These are phyloP conservation scores for Gephyroberyx darwinii DNA, from an alignment of 2,797 vertebrate genomes.

Conservation along the genomic window DNA sequence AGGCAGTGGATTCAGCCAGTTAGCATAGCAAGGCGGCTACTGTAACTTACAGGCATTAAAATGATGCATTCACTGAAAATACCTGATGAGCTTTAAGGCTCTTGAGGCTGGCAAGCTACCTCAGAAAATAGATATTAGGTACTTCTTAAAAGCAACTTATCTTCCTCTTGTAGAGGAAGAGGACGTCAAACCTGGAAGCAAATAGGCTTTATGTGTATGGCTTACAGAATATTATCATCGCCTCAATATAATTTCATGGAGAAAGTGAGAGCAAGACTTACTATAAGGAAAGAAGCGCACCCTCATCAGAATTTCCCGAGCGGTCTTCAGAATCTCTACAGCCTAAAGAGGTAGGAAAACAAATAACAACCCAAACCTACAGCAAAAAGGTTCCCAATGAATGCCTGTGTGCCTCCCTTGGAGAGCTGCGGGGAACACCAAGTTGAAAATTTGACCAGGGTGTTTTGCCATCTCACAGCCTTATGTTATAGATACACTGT, in stretches of 20 bases:
- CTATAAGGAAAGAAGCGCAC: slow-evolving; percentile 98
- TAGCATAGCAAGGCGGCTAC: neutral
- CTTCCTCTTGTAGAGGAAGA: too few relatives aligned
- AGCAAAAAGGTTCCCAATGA: neutral
- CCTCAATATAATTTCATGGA: neutral
- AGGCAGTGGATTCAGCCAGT: neutral
- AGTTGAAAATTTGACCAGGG: too few relatives aligned
- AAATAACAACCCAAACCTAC: neutral
- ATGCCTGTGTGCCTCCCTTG: neutral
- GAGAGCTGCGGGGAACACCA: neutral
- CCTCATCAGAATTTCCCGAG: slow-evolving; percentile 95
- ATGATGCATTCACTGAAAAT: neutral
- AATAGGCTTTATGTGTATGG: neutral
- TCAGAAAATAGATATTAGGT: too few relatives aligned
- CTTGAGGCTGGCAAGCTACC: too few relatives aligned
- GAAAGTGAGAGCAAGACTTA: slow-evolving; percentile 76
- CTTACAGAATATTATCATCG: neutral
- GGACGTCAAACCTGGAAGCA: too few relatives aligned
- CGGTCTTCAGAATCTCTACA: slow-evolving; percentile 97
- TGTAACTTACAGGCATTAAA: neutral
- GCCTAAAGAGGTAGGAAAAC: slow-evolving; percentile 80
- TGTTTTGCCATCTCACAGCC: neutral
- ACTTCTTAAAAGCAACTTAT: too few relatives aligned
- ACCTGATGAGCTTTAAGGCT: too few relatives aligned
- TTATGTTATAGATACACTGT: neutral